A percentile compares a stretch with the other conserved stretches of the same genome.
Conservation (phyloP, 2,888 invertebrate genomes). For the Fragum fragum region DNA sequence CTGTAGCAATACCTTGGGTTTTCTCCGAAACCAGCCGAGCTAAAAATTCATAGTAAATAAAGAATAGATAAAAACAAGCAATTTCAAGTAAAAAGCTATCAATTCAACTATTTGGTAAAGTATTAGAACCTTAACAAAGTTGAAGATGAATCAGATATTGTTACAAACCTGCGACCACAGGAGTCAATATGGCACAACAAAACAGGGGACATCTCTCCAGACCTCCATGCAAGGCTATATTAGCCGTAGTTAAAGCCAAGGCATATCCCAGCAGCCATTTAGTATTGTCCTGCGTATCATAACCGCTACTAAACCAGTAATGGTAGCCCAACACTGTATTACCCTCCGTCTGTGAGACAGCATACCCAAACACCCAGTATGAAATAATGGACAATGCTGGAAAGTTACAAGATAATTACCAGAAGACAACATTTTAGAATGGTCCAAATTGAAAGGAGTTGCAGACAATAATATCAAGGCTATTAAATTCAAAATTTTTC, state of each 20-base stretch:
- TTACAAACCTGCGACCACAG: constrained; percentile 42
- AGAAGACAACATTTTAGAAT: no score
- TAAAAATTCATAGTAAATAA: no score
- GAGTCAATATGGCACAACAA: constrained; percentile 29
- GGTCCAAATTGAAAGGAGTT: no score
- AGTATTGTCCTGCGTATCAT: constrained; percentile 14
- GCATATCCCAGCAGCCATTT: constrained; percentile 49
- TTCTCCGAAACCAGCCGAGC: no score
- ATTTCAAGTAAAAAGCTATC: no score
- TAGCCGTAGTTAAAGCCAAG: constrained; percentile 40
- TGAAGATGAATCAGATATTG: no score
- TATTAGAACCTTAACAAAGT: no score
- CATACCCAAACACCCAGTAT: constrained; percentile 48
- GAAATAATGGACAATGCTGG: constrained; percentile 35
- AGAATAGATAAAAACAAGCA: no score
- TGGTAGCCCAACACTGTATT: constrained; percentile 30
- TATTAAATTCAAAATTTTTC: no score
- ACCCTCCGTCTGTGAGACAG: constrained; percentile 45
- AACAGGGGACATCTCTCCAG: constrained; percentile 53
- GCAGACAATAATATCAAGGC: no score
- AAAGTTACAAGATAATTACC: not conserved
- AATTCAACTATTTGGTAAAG: no score
- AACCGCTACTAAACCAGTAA: constrained; percentile 48
- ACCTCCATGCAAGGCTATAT: constrained; percentile 54
- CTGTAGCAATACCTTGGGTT: no score